Percentiles rank a stretch among this genome's conserved stretches.
Evolutionary conservation across 1,140 invertebrate genomes (phyloP).

Genomic region (Pectinophora gossypiella): DNA sequence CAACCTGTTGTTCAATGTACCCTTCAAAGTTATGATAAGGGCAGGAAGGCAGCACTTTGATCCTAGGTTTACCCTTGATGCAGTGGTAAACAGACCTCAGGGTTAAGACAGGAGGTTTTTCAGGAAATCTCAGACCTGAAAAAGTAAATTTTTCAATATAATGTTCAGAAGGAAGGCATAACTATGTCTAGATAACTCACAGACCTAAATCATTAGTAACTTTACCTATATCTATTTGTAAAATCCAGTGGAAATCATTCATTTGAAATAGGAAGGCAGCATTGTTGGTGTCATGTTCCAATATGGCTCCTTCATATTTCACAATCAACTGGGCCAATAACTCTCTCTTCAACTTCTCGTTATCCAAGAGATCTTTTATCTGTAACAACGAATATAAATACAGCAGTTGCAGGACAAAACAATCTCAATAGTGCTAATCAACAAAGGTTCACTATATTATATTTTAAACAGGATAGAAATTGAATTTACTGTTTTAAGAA

Average conservation of each 20-base stretch:
- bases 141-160: background rate
- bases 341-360: conserved; percentile 64
- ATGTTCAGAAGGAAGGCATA: no score
- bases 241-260: conserved; percentile 69
- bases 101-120: conserved; percentile 56
- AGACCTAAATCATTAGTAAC: no score
- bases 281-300: conserved; percentile 68
- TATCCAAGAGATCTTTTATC: conserved; percentile 60
- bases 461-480: no score
- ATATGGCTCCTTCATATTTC: conserved; percentile 65
- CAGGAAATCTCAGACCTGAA: conserved; percentile 58
- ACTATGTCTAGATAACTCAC: no score
- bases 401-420: no score
- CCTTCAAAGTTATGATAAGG: conserved; percentile 63
- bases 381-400: no score
- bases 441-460: no score
- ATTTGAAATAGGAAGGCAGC: conserved; percentile 68
- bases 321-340: conserved; percentile 64
- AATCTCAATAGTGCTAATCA: no score
- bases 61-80: conserved; percentile 57
- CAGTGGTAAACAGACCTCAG: conserved; percentile 65
- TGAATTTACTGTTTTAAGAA: no score
- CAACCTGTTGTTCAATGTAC: conserved; percentile 65
- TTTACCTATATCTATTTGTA: conserved; percentile 68
- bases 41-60: conserved; percentile 54